phyloP scores from a whole-genome alignment of 2,797 vertebrate genomes.

The Sternotherus odoratus region DNA sequence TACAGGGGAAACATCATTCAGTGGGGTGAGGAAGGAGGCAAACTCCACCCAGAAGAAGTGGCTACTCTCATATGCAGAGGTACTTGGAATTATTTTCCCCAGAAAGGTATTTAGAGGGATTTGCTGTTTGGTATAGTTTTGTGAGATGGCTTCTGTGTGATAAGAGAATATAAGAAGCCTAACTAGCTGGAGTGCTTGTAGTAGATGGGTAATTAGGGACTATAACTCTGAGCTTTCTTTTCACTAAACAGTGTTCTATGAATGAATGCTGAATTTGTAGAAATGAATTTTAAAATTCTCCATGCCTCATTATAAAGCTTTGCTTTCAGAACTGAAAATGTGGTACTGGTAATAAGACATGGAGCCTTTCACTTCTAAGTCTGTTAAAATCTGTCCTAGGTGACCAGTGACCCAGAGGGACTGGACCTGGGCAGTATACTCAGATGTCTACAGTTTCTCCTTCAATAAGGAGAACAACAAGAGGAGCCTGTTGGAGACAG shows the following conservation, averaged over 20 bases:
- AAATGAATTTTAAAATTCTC: neutral
- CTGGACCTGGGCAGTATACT: neutral
- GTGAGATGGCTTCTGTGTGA: neutral
- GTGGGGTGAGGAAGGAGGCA: neutral
- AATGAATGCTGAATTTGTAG: neutral
- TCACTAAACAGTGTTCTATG: neutral
- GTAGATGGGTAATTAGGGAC: neutral
- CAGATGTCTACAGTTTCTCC: neutral
- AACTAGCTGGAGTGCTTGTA: neutral
- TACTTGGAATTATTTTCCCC: too few relatives aligned
- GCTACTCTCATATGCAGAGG: neutral
- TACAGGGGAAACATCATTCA: neutral
- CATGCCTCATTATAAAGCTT: neutral
- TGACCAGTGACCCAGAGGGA: neutral
- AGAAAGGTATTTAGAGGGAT: neutral
- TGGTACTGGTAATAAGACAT: fast-evolving
- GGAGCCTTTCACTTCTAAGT: neutral
- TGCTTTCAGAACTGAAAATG: neutral
- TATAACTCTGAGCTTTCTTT: neutral
- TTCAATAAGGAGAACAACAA: neutral
- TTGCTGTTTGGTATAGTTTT: neutral
- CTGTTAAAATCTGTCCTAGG: neutral
- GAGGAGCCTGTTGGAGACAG: neutral
- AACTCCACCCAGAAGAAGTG: neutral
- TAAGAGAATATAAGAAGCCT: neutral